Conservation (phyloP, 2,888 invertebrate genomes). For the Steinernema carpocapsae region DNA sequence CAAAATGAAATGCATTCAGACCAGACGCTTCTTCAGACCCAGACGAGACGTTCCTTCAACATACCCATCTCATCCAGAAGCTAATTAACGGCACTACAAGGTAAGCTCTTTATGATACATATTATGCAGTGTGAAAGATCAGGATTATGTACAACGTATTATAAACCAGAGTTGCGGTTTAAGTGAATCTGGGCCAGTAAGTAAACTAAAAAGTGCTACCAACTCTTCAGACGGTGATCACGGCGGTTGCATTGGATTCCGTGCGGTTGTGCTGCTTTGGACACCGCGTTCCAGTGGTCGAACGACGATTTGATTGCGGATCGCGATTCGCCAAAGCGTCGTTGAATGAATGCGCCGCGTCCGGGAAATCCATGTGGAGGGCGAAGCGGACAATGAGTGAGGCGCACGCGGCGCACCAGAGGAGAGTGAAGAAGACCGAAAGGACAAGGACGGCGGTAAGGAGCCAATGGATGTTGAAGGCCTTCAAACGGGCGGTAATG, state of each 20-base stretch:
- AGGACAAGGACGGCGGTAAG: neutral
- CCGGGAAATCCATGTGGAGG: constrained; percentile 19
- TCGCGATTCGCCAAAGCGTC: neutral
- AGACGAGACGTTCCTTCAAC: too few relatives aligned
- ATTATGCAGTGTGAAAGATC: constrained; percentile 3
- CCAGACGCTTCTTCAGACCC: too few relatives aligned
- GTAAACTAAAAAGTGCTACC: neutral
- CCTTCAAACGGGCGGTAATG: constrained; percentile 5
- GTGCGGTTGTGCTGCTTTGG: constrained; percentile 3
- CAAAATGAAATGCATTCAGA: too few relatives aligned
- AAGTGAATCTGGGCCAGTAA: neutral
- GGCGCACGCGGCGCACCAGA: constrained; percentile 20
- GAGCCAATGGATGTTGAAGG: constrained; percentile 6
- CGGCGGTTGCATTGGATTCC: constrained; percentile 8
- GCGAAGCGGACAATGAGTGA: neutral
- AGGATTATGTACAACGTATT: neutral
- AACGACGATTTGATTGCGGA: neutral
- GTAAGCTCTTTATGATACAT: too few relatives aligned
- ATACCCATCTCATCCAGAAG: too few relatives aligned
- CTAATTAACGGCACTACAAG: too few relatives aligned
- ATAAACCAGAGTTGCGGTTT: too few relatives aligned
- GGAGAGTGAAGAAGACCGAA: constrained; percentile 4
- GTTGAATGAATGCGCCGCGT: neutral
- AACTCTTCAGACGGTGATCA: neutral
- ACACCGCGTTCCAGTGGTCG: neutral